phyloP scores from a whole-genome alignment of 2,797 vertebrate genomes.

The Discoglossus pictus region DNA sequence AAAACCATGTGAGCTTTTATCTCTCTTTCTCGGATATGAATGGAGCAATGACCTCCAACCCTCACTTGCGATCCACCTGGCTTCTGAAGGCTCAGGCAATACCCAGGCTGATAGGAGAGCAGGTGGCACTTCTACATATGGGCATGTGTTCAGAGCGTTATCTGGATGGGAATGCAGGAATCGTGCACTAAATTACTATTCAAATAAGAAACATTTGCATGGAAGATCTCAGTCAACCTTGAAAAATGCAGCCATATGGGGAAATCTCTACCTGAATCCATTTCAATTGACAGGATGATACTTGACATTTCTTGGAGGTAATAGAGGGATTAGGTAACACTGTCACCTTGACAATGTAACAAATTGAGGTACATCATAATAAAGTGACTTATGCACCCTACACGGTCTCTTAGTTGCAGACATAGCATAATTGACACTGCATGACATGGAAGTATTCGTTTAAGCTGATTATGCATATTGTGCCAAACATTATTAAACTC shows the following conservation, averaged over 20 bases:
- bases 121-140: slow-evolving; percentile 32
- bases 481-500: too few species aligned
- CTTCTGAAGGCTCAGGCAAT: slow-evolving; percentile 26
- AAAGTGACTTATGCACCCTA: slow-evolving; percentile 17
- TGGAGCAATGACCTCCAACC: slow-evolving; percentile 30
- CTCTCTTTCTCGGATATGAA: slow-evolving; percentile 24
- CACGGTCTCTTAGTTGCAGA: not conserved
- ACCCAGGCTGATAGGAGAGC: slow-evolving; percentile 32
- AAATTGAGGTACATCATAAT: slow-evolving; percentile 15
- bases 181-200: slow-evolving; percentile 18
- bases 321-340: slow-evolving; percentile 3
- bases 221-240: slow-evolving; percentile 18
- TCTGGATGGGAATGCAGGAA: slow-evolving; percentile 2
- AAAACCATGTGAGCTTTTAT: slow-evolving; percentile 41
- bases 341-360: slow-evolving; percentile 14
- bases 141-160: slow-evolving; percentile 21
- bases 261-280: not conserved
- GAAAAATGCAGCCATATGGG: slow-evolving; percentile 12
- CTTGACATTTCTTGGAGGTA: slow-evolving; percentile 15
- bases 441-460: not conserved
- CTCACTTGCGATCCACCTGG: slow-evolving; percentile 35
- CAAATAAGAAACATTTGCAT: slow-evolving; percentile 31
- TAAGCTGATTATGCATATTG: not conserved
- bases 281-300: slow-evolving; percentile 17
- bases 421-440: too few species aligned